Percentiles rank a stretch among this genome's conserved stretches.
phyloP scores from a whole-genome alignment of 2,797 vertebrate species.

The Lepilemur septentrionalis region DNA sequence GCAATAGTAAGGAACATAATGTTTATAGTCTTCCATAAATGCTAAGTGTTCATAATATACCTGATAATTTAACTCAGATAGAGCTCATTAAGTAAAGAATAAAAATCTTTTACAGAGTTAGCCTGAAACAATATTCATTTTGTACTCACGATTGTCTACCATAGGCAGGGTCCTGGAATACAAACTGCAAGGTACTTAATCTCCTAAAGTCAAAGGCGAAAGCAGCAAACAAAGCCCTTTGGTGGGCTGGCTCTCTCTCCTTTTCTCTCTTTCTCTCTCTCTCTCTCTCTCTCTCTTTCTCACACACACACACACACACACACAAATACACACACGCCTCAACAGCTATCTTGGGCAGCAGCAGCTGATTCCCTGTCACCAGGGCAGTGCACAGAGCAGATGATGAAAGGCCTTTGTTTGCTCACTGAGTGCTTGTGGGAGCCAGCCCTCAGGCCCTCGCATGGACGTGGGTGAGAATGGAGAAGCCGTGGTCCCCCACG shows the following conservation, averaged over 20 bases:
- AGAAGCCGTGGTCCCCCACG: conserved; percentile 79
- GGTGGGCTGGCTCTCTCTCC: accelerated
- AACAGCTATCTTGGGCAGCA: background rate
- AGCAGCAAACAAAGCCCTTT: background rate
- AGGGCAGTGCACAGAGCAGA: background rate
- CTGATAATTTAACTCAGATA: background rate
- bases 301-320: background rate
- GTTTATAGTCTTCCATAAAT: conserved; percentile 7
- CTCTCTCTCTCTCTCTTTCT: no score
- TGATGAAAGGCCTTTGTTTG: background rate
- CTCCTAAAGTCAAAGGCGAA: background rate
- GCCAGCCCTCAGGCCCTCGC: conserved; percentile 80
- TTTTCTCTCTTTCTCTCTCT: no score
- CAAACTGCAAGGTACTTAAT: accelerated
- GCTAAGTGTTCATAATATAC: background rate
- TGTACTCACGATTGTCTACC: background rate
- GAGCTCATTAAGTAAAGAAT: conserved; percentile 3
- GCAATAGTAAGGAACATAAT: background rate
- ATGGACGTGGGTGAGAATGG: conserved; percentile 72
- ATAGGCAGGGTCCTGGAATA: background rate
- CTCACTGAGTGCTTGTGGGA: conserved; percentile 43
- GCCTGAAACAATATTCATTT: background rate
- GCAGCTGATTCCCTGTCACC: background rate
- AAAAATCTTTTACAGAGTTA: background rate
- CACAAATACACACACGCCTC: no score